These are phyloP conservation scores for Hydrozoanthus gracilis DNA, from an alignment of 92 coral and sea anemone species.

Conservation along the genomic window DNA sequence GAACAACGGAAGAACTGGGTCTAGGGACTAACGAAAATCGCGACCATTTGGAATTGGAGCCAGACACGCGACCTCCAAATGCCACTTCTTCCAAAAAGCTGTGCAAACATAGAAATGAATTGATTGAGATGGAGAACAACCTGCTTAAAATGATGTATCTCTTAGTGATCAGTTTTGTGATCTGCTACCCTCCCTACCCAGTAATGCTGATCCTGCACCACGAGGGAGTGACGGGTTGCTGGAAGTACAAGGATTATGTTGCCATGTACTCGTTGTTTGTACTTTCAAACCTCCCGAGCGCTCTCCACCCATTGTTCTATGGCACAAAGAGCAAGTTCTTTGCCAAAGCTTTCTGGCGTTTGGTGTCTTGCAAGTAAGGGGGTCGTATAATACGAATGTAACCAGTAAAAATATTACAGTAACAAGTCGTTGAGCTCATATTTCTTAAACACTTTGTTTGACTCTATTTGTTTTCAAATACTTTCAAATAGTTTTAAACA, in stretches of 20 bases:
- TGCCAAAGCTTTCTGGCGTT: slow-evolving; percentile 11
- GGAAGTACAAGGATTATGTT: neutral
- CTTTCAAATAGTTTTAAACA: no score
- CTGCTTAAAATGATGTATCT: slow-evolving; percentile 52
- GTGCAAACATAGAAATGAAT: neutral
- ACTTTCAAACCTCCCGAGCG: slow-evolving; percentile 1
- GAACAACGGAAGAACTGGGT: neutral
- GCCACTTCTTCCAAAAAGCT: neutral
- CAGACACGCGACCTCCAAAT: neutral
- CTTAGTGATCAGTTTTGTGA: slow-evolving; percentile 39
- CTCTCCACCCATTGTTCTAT: neutral
- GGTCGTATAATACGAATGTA: no score
- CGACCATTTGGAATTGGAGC: neutral
- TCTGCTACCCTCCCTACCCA: neutral
- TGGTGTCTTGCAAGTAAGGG: neutral
- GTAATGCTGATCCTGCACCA: neutral
- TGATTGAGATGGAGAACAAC: slow-evolving; percentile 51
- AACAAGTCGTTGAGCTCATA: no score
- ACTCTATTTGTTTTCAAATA: no score
- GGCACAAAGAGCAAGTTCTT: neutral
- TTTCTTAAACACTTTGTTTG: no score
- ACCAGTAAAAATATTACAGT: no score
- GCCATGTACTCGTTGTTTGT: neutral
- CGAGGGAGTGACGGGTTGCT: neutral
- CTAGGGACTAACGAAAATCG: neutral